Conservation (phyloP, 1,140 invertebrate species). For the Macrobrachium nipponense region DNA sequence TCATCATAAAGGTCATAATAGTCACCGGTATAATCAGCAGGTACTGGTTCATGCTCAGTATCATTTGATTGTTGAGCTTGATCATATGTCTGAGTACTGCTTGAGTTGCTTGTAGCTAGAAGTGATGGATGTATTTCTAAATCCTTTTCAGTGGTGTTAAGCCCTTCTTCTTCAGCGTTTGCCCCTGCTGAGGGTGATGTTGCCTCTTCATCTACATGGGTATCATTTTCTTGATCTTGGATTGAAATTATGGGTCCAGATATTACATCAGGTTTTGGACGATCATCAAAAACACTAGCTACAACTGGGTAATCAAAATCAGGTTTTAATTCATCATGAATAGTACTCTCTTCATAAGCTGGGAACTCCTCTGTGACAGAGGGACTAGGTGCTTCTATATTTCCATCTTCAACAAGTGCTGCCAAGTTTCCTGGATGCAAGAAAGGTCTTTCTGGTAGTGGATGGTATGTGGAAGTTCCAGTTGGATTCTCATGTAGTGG, state of each 20-base stretch:
- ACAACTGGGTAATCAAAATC: conserved; percentile 19
- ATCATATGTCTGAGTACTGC: neutral
- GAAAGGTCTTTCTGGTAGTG: conserved; percentile 6
- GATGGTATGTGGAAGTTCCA: neutral
- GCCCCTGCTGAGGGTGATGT: neutral
- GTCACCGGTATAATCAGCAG: neutral
- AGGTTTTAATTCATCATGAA: neutral
- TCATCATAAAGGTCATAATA: conserved; percentile 55
- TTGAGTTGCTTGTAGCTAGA: neutral
- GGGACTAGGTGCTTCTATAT: neutral
- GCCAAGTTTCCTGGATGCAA: conserved; percentile 35
- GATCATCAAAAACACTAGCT: conserved; percentile 11
- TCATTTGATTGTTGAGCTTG: neutral
- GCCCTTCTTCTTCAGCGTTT: neutral
- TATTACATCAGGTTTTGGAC: neutral
- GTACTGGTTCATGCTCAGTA: neutral
- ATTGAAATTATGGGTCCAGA: neutral
- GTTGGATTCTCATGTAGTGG: no score
- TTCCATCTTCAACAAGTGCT: conserved; percentile 11
- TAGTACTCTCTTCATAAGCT: no score
- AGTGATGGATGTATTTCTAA: neutral
- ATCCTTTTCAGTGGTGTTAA: no score
- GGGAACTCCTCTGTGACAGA: neutral
- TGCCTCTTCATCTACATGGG: neutral
- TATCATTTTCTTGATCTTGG: no score